These are phyloP conservation scores for Elaphurus davidianus DNA, from an alignment of 2,113 vertebrate genomes.

Conservation along the genomic window DNA sequence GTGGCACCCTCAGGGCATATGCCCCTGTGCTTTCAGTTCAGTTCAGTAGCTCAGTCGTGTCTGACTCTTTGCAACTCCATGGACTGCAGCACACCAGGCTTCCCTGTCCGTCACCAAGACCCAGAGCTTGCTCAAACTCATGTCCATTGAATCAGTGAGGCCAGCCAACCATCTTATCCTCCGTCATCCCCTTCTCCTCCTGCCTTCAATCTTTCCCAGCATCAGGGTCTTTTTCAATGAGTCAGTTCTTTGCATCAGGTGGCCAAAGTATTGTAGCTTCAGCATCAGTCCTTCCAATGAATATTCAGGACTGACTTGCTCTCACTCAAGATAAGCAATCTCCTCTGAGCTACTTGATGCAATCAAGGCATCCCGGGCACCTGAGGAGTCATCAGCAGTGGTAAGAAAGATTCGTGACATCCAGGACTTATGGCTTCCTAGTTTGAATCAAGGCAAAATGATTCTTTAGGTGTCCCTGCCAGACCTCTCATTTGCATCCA, in stretches of 20 bases:
- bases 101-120: neutral
- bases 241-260: neutral
- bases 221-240: neutral
- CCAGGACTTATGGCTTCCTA: neutral
- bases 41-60: neutral
- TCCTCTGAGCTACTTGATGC: neutral
- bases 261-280: neutral
- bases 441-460: neutral
- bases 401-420: neutral
- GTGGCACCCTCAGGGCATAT: neutral
- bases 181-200: neutral
- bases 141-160: neutral
- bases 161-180: neutral
- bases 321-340: neutral
- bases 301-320: neutral
- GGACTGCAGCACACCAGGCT: neutral
- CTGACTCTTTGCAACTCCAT: neutral
- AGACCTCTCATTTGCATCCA: neutral
- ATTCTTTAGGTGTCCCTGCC: neutral
- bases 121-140: neutral
- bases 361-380: no score
- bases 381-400: neutral
- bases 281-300: neutral
- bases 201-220: neutral
- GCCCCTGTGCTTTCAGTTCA: neutral